A percentile compares a stretch with the other conserved stretches of the same genome.
These are phyloP conservation scores for Petroica traversi DNA, from an alignment of 2,113 vertebrate species.

Conservation along the genomic window DNA sequence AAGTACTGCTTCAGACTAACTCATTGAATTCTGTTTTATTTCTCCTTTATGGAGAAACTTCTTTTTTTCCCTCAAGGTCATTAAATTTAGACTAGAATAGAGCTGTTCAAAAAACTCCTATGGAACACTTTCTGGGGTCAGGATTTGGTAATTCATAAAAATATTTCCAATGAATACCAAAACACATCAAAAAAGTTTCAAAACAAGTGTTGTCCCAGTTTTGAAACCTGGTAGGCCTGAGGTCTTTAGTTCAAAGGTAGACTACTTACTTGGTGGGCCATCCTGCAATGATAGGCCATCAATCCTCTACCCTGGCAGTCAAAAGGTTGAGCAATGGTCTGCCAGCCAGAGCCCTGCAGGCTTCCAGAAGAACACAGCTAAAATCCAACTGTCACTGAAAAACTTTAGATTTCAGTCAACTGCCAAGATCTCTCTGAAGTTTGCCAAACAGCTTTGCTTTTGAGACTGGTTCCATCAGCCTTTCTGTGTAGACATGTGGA, in stretches of 20 bases:
- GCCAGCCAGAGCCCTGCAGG: not conserved
- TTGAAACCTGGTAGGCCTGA: conserved; percentile 33
- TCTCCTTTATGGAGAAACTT: not conserved
- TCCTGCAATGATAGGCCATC: not conserved
- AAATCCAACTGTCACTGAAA: not conserved
- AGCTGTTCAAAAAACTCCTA: not conserved
- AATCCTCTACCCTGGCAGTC: not conserved
- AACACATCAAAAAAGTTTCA: conserved; percentile 13
- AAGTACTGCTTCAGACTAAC: not conserved
- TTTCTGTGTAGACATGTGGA: not conserved
- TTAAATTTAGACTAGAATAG: not conserved
- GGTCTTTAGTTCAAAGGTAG: conserved; percentile 46
- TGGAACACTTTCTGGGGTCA: not conserved
- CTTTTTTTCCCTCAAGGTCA: not conserved
- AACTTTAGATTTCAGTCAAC: conserved; percentile 16
- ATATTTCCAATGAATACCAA: not conserved
- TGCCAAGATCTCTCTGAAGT: conserved; percentile 10
- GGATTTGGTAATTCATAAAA: conserved; percentile 38
- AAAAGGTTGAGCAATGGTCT: not conserved
- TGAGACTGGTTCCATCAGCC: not conserved
- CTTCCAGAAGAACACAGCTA: not conserved
- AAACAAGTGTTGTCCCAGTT: conserved; percentile 34
- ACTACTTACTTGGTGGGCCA: conserved; percentile 31
- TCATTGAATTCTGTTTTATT: not conserved
- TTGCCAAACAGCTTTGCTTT: not conserved